Base-by-base conservation (phyloP, 1,140 invertebrate genomes). In the Eriocheir sinensis region DNA sequence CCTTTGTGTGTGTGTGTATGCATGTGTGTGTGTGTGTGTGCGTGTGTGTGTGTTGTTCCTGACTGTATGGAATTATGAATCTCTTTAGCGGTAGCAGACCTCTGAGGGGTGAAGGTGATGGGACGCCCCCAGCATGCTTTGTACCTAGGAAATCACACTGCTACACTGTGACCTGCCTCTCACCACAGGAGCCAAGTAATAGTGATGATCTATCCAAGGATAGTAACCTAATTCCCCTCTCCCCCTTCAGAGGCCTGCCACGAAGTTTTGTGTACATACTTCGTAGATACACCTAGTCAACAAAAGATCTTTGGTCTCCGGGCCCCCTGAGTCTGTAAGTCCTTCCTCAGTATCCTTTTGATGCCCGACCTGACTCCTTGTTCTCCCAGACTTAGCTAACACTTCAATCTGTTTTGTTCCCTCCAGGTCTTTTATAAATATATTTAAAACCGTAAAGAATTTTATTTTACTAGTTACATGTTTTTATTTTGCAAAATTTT, bases 391-490 rank as follows among this genome's bases (percentile, higher is more conserved):
- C n/a, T n/a, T n/a, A n/a, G n/a, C n/a, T n/a, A n/a, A n/a, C n/a
- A n/a, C n/a, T n/a, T n/a, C n/a, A n/a, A n/a, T n/a, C n/a, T n/a
- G n/a, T n/a, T n/a, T 72, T n/a, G n/a, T 72, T 27, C 60, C 60
- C 60, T 72, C 60, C 60, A 72, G 8, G 21, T 72, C 8, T 72
- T 90, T 32, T 90, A 90, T 36, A 90, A 17, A 72, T 90, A 60
- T 60, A 30, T 85, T 38, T 60, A 72, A 53, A 90, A 32, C 8
- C 60, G 48, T 60, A 90, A 90, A 53, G 32, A 90, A 9, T 53
- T 90, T 53, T 90, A 60, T 60, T 53, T 60, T 53, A 53, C 32
- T 48, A 48, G 53, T 53, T 60, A 60, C 38, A 85, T 85, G 34
- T 85, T 72, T 85, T 85, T 85, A 36, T 27, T 85, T 85, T 38